phyloP scores from a whole-genome alignment of 2,113 vertebrate genomes.

The Nycticebus coucang region DNA sequence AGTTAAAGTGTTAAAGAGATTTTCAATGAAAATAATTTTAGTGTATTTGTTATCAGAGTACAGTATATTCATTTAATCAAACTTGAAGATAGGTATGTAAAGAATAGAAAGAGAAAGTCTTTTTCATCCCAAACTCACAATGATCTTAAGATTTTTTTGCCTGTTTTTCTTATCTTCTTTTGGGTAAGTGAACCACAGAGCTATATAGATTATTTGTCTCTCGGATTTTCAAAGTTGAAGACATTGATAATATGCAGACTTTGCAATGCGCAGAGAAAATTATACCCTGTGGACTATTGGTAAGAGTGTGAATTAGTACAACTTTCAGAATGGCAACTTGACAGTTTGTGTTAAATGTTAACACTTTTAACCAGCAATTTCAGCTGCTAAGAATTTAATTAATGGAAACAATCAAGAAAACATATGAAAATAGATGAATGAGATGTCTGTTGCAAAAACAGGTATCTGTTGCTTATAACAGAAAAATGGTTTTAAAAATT shows the following conservation, averaged over 20 bases:
- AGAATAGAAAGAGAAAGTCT: background rate
- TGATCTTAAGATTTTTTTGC: background rate
- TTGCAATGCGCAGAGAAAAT: background rate
- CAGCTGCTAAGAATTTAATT: background rate
- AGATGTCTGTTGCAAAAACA: background rate
- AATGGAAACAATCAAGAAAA: background rate
- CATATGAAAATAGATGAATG: background rate
- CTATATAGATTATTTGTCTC: background rate
- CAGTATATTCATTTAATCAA: background rate
- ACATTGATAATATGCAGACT: background rate
- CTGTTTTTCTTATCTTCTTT: background rate
- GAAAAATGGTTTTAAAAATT: background rate
- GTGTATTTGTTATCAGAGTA: background rate
- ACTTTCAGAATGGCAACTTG: background rate
- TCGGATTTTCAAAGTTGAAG: background rate
- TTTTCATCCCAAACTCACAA: background rate
- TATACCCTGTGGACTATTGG: background rate
- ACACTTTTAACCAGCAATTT: background rate
- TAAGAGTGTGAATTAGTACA: background rate
- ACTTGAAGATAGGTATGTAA: background rate
- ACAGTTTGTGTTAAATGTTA: background rate
- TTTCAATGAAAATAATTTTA: background rate
- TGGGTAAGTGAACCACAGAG: background rate
- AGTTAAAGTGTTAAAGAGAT: background rate
- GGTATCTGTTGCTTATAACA: background rate